Evolutionary conservation across 2,113 vertebrate genomes (phyloP), one percentile per base, ranked within the genome.

Genomic region (Muntiacus reevesi): DNA sequence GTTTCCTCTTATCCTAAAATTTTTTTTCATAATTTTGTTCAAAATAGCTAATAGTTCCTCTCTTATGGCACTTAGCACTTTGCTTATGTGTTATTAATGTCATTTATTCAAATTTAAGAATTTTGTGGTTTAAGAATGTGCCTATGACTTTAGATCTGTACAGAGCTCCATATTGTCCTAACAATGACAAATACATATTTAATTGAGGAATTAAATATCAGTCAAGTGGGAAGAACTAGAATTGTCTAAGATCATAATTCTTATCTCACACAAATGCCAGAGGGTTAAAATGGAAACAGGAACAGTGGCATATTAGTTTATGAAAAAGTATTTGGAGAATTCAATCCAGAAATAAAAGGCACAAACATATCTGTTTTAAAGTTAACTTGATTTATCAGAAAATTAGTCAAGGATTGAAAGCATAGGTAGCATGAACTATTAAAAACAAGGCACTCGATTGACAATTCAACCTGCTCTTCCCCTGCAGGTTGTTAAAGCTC

Each of bases 31-130:
- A 54, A 85, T 59, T 9, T 9, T 81, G 8, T 12, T 94, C 6
- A 81, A 96, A 60, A 40, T 94, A 79, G 12, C 87, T 45, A 36
- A 36, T 3, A 89, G 27, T 57, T 95, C 14, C 5, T 92, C 43
- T 78, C 15, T 45, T 62, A 59, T 3, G 17, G 13, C 33, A 54
- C 36, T 92, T 86, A 93, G 17, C 28, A 76, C 59, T 93, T 90
- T 27, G n/a, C 5, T 71, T 79, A 60, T 57, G 10, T 27, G 1
- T 3, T 89, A 74, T 62, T 50, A 71, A 85, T 27, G 15, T 21
- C 23, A 83, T 78, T 86, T 89, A 87, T 84, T 89, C 87, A n/a
- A 96, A 95, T 91, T 93, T 92, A 95, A 87, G 23, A 12, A n/a
- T 7, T 93, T 55, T 13, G 23, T 83, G 30, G 19, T 92, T 95